Conservation (phyloP, 2,888 invertebrate species). For the Ptychoptera albimana region DNA sequence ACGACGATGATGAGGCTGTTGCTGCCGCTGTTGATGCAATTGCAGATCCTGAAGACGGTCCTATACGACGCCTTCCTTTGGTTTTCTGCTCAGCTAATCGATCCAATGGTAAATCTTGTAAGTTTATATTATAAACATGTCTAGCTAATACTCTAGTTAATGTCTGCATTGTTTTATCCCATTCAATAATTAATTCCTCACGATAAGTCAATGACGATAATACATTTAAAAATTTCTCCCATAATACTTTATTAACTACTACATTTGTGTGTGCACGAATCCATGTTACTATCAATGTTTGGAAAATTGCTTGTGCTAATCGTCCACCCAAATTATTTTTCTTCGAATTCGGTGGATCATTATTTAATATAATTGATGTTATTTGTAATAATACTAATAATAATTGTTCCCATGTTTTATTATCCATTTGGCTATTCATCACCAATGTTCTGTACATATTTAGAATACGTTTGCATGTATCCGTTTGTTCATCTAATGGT, state of each 20-base stretch:
- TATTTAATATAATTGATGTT: slow-evolving; percentile 74
- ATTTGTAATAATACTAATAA: slow-evolving; percentile 76
- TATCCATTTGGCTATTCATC: slow-evolving; percentile 89
- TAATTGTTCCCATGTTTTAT: slow-evolving; percentile 84
- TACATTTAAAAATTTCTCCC: slow-evolving; percentile 85
- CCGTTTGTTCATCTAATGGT: slow-evolving; percentile 80
- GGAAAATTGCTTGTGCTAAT: slow-evolving; percentile 70
- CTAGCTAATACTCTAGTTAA: slow-evolving; percentile 86
- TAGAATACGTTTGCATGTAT: slow-evolving; percentile 87
- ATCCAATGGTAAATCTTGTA: slow-evolving; percentile 71
- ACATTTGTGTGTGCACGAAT: slow-evolving; percentile 94
- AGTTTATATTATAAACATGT: slow-evolving; percentile 86
- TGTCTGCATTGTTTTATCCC: slow-evolving; percentile 98
- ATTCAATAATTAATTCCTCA: slow-evolving; percentile 89
- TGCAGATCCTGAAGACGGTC: slow-evolving; percentile 1
- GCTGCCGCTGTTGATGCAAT: neutral
- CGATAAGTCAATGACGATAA: slow-evolving; percentile 79
- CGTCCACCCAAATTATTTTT: slow-evolving; percentile 59
- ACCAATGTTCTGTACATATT: slow-evolving; percentile 95
- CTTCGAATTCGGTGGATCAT: slow-evolving; percentile 42
- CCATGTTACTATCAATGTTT: slow-evolving; percentile 95
- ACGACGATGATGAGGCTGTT: no score
- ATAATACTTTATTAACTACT: slow-evolving; percentile 69
- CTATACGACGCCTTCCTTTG: slow-evolving; percentile 39
- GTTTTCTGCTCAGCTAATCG: slow-evolving; percentile 63